Conservation (phyloP, 2,797 vertebrate genomes). For the Rhinoraja longicauda region DNA sequence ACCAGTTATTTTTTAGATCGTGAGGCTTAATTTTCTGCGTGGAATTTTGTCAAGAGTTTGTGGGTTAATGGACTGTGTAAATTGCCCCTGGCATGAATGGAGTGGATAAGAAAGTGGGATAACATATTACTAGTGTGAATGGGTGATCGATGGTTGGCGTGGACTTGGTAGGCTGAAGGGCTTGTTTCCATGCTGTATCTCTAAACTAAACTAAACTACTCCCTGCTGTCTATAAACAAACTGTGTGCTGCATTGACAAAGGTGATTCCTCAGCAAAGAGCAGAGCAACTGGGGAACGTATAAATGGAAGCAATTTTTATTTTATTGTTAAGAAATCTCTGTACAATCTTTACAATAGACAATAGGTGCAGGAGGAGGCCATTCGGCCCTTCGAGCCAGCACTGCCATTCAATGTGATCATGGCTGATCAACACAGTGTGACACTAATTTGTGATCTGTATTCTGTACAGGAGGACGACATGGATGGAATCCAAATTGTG, state of each 20-base stretch:
- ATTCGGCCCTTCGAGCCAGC: no score
- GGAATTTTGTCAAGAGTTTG: neutral
- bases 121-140: no score
- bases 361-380: no score
- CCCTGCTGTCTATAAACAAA: neutral
- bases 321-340: neutral
- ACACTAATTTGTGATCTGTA: neutral
- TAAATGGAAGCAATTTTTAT: neutral
- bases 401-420: no score
- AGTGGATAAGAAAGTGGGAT: no score
- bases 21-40: neutral
- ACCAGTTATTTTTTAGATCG: no score
- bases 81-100: no score
- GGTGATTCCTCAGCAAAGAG: neutral
- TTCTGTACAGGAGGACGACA: constrained; percentile 78
- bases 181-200: no score
- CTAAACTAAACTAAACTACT: neutral
- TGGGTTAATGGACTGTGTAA: no score
- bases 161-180: no score
- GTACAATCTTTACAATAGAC: neutral
- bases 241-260: neutral
- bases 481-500: constrained; percentile 92
- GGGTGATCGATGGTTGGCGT: no score
- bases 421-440: no score
- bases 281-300: neutral